phyloP scores from a whole-genome alignment of 1,140 invertebrate genomes.

The Drosophila aff. region DNA sequence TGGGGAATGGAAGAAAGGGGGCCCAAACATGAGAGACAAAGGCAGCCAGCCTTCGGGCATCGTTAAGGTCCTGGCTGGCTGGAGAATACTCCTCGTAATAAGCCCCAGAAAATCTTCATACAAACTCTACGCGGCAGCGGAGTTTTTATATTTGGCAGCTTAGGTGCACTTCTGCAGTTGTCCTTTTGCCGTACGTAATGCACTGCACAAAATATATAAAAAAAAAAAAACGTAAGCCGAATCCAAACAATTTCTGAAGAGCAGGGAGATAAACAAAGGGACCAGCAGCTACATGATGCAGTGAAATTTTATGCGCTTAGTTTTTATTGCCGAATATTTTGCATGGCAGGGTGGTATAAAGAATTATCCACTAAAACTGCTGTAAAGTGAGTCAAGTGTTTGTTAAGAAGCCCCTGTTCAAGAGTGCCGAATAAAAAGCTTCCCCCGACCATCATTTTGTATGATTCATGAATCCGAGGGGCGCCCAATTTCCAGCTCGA shows the following conservation, averaged over 20 bases:
- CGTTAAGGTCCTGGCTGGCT: conserved; percentile 59
- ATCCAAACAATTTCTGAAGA: conserved; percentile 26
- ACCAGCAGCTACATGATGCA: conserved; percentile 48
- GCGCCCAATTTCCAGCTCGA: conserved; percentile 32
- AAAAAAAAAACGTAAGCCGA: conserved; percentile 16
- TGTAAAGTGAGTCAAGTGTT: conserved; percentile 49
- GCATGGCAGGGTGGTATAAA: conserved; percentile 50
- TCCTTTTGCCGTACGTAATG: conserved; percentile 65
- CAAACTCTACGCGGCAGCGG: conserved; percentile 37
- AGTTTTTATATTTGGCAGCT: conserved; percentile 63
- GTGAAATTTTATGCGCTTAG: conserved; percentile 73
- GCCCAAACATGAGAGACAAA: conserved; percentile 13
- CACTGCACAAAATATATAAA: conserved; percentile 35
- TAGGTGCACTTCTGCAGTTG: conserved; percentile 77
- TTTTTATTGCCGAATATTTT: conserved; percentile 64
- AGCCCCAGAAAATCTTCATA: conserved; percentile 50
- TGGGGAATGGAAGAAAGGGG: neutral
- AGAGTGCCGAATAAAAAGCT: conserved; percentile 8
- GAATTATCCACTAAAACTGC: conserved; percentile 59
- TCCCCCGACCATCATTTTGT: conserved; percentile 13
- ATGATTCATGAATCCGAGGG: conserved; percentile 27
- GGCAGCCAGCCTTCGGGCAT: conserved; percentile 33
- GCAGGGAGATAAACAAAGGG: conserved; percentile 25
- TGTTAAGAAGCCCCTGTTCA: conserved; percentile 33
- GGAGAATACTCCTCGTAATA: conserved; percentile 48